These are phyloP conservation scores for Parazoanthus swiftii DNA, from an alignment of 92 coral and sea anemone species.

Conservation along the genomic window DNA sequence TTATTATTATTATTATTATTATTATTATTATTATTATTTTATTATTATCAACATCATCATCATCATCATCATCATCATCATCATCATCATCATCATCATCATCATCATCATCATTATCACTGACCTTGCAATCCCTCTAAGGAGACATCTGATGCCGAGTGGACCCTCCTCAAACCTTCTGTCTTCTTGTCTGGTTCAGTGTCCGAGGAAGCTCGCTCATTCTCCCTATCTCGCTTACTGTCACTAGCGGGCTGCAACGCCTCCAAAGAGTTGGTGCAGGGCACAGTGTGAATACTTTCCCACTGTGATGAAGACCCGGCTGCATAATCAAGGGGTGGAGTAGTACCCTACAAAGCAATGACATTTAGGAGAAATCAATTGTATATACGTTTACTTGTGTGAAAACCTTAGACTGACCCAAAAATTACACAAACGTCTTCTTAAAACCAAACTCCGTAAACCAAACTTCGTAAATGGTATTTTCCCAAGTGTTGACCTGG, in stretches of 20 bases:
- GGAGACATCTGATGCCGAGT: conserved; percentile 70
- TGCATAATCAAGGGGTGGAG: conserved; percentile 22
- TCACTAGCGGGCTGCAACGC: conserved; percentile 5
- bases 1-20: not conserved
- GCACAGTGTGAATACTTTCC: conserved; percentile 64
- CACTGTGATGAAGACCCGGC: conserved; percentile 50
- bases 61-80: no score
- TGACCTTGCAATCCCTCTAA: conserved; percentile 55
- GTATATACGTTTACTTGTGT: no score
- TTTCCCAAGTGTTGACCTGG: no score
- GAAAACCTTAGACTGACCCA: no score
- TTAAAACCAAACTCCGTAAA: no score
- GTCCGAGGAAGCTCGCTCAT: conserved; percentile 25
- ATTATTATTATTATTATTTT: not conserved
- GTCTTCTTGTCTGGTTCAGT: conserved; percentile 43
- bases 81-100: no score
- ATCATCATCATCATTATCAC: not conserved
- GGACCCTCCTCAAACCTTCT: conserved; percentile 59
- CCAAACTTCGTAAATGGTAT: no score
- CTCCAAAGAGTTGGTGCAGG: conserved; percentile 55
- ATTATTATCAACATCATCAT: not conserved
- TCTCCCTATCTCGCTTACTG: conserved; percentile 10
- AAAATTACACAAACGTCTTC: no score
- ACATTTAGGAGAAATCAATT: not conserved
- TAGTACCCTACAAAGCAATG: conserved; percentile 22